Conservation (phyloP, 2,888 invertebrate genomes). For the Latrodectus elegans region DNA sequence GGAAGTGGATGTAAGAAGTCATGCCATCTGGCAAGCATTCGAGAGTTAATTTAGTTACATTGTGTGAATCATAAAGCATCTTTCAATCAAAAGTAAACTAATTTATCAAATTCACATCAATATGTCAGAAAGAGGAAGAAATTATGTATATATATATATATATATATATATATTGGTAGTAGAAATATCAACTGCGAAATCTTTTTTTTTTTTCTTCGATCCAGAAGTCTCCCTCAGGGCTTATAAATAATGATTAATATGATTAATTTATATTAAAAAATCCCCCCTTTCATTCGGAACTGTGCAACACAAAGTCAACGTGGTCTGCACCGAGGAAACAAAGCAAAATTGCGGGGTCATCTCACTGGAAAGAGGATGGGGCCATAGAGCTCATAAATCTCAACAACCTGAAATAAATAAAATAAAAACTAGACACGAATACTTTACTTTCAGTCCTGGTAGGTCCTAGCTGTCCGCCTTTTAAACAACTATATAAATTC, state of each 20-base stretch:
- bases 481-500: slow-evolving; percentile 12
- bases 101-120: too few relatives aligned
- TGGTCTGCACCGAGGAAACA: not conserved
- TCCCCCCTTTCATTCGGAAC: slow-evolving; percentile 17
- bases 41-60: too few relatives aligned
- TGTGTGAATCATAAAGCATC: too few relatives aligned
- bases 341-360: slow-evolving; percentile 9
- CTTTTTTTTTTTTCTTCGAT: not conserved
- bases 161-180: not conserved
- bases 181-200: not conserved
- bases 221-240: not conserved
- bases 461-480: not conserved
- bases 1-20: too few relatives aligned
- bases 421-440: not conserved
- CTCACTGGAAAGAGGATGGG: not conserved
- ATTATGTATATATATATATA: too few relatives aligned
- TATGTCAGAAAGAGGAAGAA: too few relatives aligned
- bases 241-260: slow-evolving; percentile 34
- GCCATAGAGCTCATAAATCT: not conserved
- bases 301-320: not conserved
- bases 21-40: too few relatives aligned
- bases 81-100: too few relatives aligned
- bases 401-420: slow-evolving; percentile 32
- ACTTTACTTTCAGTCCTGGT: not conserved
- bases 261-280: slow-evolving; percentile 62